These are phyloP conservation scores for Drosophila mettleri DNA, from an alignment of 2,888 invertebrate species.

Conservation along the genomic window DNA sequence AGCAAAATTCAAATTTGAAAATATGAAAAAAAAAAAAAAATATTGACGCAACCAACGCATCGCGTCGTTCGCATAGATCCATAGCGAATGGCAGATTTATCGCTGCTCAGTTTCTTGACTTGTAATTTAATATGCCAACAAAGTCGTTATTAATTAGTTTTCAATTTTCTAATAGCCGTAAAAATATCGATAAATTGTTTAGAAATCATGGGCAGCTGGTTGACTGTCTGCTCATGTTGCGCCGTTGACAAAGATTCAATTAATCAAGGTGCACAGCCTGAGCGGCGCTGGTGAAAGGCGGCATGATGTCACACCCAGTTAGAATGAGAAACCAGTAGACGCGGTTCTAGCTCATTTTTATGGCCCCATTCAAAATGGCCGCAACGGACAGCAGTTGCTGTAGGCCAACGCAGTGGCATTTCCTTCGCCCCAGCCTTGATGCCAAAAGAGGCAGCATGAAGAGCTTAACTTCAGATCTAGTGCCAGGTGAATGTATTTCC, in stretches of 20 bases:
- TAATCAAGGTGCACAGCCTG: conserved; percentile 53
- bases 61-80: conserved; percentile 29
- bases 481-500: conserved; percentile 74
- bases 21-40: conserved; percentile 13
- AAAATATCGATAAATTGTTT: conserved; percentile 59
- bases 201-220: conserved; percentile 19
- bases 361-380: conserved; percentile 33
- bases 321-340: conserved; percentile 18
- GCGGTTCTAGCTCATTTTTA: conserved; percentile 38
- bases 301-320: conserved; percentile 51
- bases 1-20: neutral
- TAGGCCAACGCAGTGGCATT: conserved; percentile 34
- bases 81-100: conserved; percentile 59
- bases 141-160: conserved; percentile 73
- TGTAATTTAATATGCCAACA: conserved; percentile 61
- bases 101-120: conserved; percentile 24
- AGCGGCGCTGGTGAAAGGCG: conserved; percentile 61
- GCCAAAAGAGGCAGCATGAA: conserved; percentile 56
- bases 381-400: neutral
- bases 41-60: conserved; percentile 41
- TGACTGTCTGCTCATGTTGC: conserved; percentile 35
- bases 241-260: conserved; percentile 69
- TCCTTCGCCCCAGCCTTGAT: conserved; percentile 67
- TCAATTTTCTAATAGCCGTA: conserved; percentile 71
- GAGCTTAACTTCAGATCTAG: conserved; percentile 24